These are phyloP conservation scores for Papilio gigon DNA, from an alignment of 2,888 invertebrate species.

Conservation along the genomic window DNA sequence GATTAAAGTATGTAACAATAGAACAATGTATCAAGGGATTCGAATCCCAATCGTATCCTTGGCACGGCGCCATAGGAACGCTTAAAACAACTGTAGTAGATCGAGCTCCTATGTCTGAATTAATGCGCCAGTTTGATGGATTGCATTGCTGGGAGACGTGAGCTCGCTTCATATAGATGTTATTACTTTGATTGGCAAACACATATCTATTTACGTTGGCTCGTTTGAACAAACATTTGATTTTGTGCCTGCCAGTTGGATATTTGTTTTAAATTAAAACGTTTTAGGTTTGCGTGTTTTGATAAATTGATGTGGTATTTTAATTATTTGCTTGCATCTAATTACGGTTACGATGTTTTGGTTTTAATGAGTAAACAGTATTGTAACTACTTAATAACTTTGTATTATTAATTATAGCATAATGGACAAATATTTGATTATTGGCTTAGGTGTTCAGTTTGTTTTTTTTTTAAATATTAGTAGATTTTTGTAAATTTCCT, in stretches of 20 bases:
- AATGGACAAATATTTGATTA: background rate
- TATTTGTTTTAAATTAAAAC: conserved; percentile 39
- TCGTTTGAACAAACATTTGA: conserved; percentile 38
- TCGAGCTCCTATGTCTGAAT: conserved; percentile 53
- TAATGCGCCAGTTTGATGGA: conserved; percentile 55
- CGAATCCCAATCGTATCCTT: conserved; percentile 43
- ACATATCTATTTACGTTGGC: conserved; percentile 41
- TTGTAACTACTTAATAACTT: background rate
- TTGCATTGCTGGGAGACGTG: conserved; percentile 49
- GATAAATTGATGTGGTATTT: conserved; percentile 36
- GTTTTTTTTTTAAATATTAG: too few relatives aligned
- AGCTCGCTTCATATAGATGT: conserved; percentile 45
- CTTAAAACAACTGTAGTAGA: conserved; percentile 53
- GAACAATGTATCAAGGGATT: conserved; percentile 46
- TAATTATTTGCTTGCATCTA: conserved; percentile 24
- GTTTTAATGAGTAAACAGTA: background rate
- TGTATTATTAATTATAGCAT: background rate
- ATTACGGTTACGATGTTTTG: background rate
- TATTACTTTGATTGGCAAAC: conserved; percentile 44
- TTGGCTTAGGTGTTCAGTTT: too few relatives aligned
- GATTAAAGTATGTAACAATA: conserved; percentile 52
- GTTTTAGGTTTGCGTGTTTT: conserved; percentile 38
- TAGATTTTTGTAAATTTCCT: too few relatives aligned
- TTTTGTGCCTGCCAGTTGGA: conserved; percentile 27
- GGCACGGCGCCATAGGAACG: conserved; percentile 48